phyloP scores from a whole-genome alignment of 1,140 invertebrate species.

The Rhagoletis zephyria region DNA sequence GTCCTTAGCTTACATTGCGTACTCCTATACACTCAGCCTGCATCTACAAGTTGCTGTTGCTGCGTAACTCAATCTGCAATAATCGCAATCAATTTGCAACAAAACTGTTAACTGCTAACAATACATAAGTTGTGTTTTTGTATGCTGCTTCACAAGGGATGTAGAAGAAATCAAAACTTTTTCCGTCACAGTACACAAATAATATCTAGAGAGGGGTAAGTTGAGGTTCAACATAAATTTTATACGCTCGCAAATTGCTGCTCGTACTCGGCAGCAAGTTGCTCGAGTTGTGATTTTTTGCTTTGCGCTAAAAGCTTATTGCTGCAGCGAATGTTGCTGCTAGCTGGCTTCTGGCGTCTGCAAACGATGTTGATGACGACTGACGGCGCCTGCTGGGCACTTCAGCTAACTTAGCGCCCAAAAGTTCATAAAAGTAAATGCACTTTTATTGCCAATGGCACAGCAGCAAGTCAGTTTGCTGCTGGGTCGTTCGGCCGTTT shows the following conservation, averaged over 20 bases:
- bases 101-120: conserved; percentile 21
- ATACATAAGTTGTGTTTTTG: background rate
- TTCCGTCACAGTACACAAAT: background rate
- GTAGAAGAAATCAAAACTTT: conserved; percentile 1
- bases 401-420: conserved; percentile 14
- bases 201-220: background rate
- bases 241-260: background rate
- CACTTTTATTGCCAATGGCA: conserved; percentile 24
- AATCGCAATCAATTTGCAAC: conserved; percentile 27
- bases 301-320: background rate
- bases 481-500: background rate
- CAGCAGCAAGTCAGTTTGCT: background rate
- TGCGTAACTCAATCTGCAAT: conserved; percentile 21
- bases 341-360: background rate
- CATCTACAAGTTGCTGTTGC: background rate
- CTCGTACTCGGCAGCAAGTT: background rate
- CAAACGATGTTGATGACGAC: conserved; percentile 14
- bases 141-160: background rate
- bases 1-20: background rate
- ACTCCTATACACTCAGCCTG: background rate
- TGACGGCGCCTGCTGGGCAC: conserved; percentile 23
- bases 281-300: background rate
- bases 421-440: conserved; percentile 27
- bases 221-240: background rate
- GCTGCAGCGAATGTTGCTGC: background rate